Percentiles rank a stretch among this genome's conserved stretches.
phyloP scores from a whole-genome alignment of 2,888 invertebrate genomes.

The Drosophila birchii region DNA sequence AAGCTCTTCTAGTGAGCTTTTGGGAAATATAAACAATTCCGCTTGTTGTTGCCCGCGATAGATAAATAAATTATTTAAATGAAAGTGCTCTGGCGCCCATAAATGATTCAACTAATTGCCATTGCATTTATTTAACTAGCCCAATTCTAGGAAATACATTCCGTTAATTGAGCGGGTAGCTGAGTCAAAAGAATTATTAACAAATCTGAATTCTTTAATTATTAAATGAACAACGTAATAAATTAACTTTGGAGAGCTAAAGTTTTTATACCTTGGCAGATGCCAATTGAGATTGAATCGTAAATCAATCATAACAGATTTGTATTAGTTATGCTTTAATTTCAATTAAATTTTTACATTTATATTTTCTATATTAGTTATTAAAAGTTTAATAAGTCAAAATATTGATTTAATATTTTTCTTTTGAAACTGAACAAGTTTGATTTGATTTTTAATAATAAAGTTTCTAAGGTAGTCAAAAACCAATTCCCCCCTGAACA shows the following conservation, averaged over 20 bases:
- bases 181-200: neutral
- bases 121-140: slow-evolving; percentile 11
- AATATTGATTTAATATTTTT: neutral
- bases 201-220: neutral
- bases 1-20: slow-evolving; percentile 22
- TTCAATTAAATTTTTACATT: no score
- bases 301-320: neutral
- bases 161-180: neutral
- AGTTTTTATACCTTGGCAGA: neutral
- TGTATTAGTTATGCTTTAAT: no score
- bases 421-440: no score
- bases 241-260: neutral
- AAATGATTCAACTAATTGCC: slow-evolving; percentile 35
- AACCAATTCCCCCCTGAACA: neutral
- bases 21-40: slow-evolving; percentile 6
- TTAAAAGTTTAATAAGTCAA: no score
- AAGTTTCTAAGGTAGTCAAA: neutral
- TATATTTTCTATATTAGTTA: no score
- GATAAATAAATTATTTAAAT: slow-evolving; percentile 21
- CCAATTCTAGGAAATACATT: neutral
- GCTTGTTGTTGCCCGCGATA: slow-evolving; percentile 9
- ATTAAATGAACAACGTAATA: neutral
- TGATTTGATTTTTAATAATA: neutral
- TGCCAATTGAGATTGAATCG: neutral
- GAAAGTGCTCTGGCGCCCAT: neutral